Evolutionary conservation across 2,797 vertebrate species (phyloP).

Genomic region (Numenius phaeopus): DNA sequence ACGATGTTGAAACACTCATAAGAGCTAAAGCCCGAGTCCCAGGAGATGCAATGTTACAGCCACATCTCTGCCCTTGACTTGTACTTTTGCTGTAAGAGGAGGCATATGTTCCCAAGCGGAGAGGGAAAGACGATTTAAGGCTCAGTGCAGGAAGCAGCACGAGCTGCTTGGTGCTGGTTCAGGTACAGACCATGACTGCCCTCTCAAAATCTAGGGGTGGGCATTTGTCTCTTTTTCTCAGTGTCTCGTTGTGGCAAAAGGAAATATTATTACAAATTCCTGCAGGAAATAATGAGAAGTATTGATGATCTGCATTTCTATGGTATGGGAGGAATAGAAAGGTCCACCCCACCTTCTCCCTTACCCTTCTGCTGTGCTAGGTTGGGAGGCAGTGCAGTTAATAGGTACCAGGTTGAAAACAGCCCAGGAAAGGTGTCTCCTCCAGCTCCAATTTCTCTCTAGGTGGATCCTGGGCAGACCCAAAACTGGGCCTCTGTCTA

Average conservation of each 20-base stretch:
- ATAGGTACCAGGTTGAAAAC: not conserved
- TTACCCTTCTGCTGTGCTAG: not conserved
- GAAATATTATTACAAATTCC: not conserved
- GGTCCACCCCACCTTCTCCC: accelerated
- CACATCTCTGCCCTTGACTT: slow-evolving; percentile 5
- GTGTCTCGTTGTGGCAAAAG: not conserved
- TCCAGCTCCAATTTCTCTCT: not conserved
- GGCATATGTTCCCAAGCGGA: not conserved
- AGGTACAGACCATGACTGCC: not conserved
- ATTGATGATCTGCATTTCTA: accelerated
- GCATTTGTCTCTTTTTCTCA: not conserved
- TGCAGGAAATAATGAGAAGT: not conserved
- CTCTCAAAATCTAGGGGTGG: not conserved
- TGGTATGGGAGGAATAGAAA: not conserved
- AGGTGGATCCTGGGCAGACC: not conserved
- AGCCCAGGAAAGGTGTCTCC: not conserved
- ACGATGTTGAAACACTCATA: slow-evolving; percentile 44
- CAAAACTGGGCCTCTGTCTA: not conserved
- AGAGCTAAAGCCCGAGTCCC: not conserved
- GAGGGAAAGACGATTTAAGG: not conserved
- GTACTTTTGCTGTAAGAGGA: slow-evolving; percentile 23
- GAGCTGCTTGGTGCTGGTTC: not conserved
- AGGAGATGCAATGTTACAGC: not conserved
- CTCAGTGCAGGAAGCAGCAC: not conserved
- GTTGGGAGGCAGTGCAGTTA: not conserved